A percentile compares a stretch with the other conserved stretches of the same genome.
Evolutionary conservation across 2,113 vertebrate genomes (phyloP).

Genomic region (Salvator merianae): DNA sequence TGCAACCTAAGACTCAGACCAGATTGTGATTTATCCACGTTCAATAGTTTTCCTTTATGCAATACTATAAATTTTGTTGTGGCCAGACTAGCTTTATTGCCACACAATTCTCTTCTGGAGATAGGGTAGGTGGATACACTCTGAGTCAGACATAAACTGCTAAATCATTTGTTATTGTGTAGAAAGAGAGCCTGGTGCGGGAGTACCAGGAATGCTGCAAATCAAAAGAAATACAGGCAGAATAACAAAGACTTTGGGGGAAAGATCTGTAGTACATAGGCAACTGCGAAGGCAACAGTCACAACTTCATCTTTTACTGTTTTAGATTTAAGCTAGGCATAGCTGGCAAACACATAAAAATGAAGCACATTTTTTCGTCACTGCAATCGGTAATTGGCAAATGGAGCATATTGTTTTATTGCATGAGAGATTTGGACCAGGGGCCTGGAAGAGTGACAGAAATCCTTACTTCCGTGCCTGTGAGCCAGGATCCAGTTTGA

Average conservation of each 20-base stretch:
- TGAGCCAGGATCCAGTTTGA: no score
- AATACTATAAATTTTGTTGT: neutral
- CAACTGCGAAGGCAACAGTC: neutral
- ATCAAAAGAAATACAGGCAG: neutral
- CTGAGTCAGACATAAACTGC: neutral
- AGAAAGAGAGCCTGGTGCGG: neutral
- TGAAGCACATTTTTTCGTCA: neutral
- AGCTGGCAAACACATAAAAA: neutral
- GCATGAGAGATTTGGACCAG: neutral
- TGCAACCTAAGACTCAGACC: no score
- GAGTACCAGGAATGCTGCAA: rapidly evolving
- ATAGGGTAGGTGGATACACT: neutral
- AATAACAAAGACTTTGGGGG: neutral
- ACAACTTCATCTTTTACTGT: neutral
- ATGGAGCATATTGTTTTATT: neutral
- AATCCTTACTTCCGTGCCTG: no score
- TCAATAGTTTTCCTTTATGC: no score
- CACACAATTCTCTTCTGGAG: neutral
- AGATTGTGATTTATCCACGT: neutral
- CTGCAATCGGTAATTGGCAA: neutral
- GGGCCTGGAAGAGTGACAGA: no score
- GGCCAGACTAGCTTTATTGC: neutral
- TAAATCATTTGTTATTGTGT: neutral
- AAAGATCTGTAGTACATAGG: neutral
- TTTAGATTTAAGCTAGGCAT: neutral